phyloP scores from a whole-genome alignment of 2,888 invertebrate genomes.

The Neelides folsomi region DNA sequence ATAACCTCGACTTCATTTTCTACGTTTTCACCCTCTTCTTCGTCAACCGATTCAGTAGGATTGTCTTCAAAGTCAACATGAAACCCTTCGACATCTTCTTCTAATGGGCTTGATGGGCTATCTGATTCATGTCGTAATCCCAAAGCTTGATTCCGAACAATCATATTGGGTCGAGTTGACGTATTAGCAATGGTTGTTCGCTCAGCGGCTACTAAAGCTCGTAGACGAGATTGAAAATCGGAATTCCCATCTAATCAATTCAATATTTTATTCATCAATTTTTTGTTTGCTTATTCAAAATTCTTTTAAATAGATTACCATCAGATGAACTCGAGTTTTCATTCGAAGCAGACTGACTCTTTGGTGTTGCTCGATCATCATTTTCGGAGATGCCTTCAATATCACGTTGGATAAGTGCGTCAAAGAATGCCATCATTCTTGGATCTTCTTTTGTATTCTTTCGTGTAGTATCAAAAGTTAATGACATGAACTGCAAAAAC shows the following conservation, averaged over 20 bases:
- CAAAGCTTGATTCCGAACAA: not conserved
- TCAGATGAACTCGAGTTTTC: slow-evolving; percentile 4
- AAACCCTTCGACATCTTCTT: slow-evolving; percentile 2
- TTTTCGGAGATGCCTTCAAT: slow-evolving; percentile 55
- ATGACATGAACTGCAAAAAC: slow-evolving; percentile 54
- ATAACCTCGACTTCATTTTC: slow-evolving; percentile 1
- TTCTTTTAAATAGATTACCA: slow-evolving; percentile 1
- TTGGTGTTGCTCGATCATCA: slow-evolving; percentile 16
- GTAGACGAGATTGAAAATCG: not conserved
- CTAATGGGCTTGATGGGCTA: not conserved
- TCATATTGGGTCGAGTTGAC: not conserved
- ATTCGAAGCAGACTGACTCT: slow-evolving; percentile 4
- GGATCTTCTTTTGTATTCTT: slow-evolving; percentile 80
- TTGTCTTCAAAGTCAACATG: slow-evolving; percentile 5
- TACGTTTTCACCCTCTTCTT: slow-evolving; percentile 5
- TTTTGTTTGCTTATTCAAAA: not conserved
- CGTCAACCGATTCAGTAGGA: not conserved
- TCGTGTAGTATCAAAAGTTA: slow-evolving; percentile 61
- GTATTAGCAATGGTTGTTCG: too few relatives aligned
- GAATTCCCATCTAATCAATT: not conserved
- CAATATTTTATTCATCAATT: not conserved
- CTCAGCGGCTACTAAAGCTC: too few relatives aligned
- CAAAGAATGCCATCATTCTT: slow-evolving; percentile 93
- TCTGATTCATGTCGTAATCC: not conserved
- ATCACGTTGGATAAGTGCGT: slow-evolving; percentile 74